A percentile compares a stretch with the other conserved stretches of the same genome.
Evolutionary conservation across 2,888 invertebrate species (phyloP).

Genomic region (Eilema depressum): DNA sequence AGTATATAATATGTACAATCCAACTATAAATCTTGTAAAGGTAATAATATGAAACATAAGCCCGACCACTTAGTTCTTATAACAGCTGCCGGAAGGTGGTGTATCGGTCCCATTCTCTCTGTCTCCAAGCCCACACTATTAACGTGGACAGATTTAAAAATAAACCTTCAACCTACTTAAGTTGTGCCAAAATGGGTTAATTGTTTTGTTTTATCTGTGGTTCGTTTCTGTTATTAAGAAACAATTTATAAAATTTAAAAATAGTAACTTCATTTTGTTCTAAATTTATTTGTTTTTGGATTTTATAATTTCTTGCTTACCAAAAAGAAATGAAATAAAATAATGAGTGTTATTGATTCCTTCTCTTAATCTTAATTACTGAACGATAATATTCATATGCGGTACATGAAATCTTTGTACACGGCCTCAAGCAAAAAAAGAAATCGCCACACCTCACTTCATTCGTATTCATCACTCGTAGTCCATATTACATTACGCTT

Average conservation of each 20-base stretch:
- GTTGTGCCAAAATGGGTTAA: slow-evolving; percentile 33
- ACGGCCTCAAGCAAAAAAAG: slow-evolving; percentile 62
- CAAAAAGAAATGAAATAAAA: slow-evolving; percentile 28
- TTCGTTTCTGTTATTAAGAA: not conserved
- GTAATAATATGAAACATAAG: slow-evolving; percentile 46
- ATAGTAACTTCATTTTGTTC: not conserved
- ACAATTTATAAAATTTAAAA: not conserved
- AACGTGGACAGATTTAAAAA: slow-evolving; percentile 58
- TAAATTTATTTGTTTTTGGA: not conserved
- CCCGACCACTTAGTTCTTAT: slow-evolving; percentile 40
- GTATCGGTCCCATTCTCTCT: slow-evolving; percentile 41
- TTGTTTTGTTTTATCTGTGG: slow-evolving; percentile 13
- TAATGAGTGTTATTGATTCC: slow-evolving; percentile 42
- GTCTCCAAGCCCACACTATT: slow-evolving; percentile 50
- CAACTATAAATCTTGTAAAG: slow-evolving; percentile 46
- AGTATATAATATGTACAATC: slow-evolving; percentile 27
- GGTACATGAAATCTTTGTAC: slow-evolving; percentile 50
- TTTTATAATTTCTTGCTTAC: not conserved
- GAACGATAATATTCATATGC: slow-evolving; percentile 44
- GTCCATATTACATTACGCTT: slow-evolving; percentile 79
- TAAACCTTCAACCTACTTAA: slow-evolving; percentile 44
- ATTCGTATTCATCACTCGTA: slow-evolving; percentile 79
- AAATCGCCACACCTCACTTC: slow-evolving; percentile 74
- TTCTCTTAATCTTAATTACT: slow-evolving; percentile 47
- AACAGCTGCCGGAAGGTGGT: slow-evolving; percentile 54